Evolutionary conservation across 2,888 invertebrate species (phyloP), one percentile per base, ranked within the genome.

Genomic region (Habrosyne pyritoides): DNA sequence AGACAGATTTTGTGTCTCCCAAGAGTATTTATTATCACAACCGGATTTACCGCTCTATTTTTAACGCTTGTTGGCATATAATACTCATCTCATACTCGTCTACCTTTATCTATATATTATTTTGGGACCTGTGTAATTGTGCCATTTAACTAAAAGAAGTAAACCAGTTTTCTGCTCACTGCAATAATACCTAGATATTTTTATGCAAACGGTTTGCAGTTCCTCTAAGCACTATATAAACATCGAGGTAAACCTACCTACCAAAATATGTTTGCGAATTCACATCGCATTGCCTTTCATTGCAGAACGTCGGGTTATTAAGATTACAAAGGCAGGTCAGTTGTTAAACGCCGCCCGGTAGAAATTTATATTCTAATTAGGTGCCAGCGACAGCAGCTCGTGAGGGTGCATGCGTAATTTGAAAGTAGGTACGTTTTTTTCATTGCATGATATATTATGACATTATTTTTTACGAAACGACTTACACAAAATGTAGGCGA

Each of bases 291-390:
- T 60, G 64, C 66, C 67, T 79, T 77, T 80, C 77, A 79, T 73
- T 72, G 68, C 67, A 52, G 63, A 66, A 62, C 74, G 73, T 71
- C 74, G 71, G 74, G 73, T 81, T 86, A 84, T 84, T 83, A 84
- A 79, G 85, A 84, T 86, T 80, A 85, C 81, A 87, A 84, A 83
- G 75, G 77, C 73, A 72, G 81, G 87, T 87, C 87, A 89, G 87
- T 84, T 81, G 79, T 78, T 86, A 82, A 87, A 85, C 81, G 78
- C 71, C 78, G 78, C 76, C 50, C 81, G 73, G 81, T 83, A 79
- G 82, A 83, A 85, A 87, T 88, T 88, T 85, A 86, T 86, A 91
- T 90, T 89, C 79, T 88, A 88, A 90, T 88, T 87, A 87, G 81
- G 80, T 88, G 87, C 83, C 84, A 81, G 81, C 84, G 72, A 78